Evolutionary conservation across 2,797 vertebrate species (phyloP).

Genomic region (Agapornis canus): DNA sequence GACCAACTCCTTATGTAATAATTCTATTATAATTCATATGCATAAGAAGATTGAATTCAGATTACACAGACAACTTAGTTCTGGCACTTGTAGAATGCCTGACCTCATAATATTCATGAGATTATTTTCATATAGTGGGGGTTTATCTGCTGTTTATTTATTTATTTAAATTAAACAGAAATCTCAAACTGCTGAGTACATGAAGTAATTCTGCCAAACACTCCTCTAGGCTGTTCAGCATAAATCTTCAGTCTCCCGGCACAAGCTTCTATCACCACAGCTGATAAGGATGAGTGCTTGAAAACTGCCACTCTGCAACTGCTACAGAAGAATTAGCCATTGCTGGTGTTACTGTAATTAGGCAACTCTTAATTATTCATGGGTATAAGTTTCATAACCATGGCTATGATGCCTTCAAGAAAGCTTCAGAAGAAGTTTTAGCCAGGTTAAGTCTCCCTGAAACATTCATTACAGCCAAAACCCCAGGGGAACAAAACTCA

Average conservation of each 20-base stretch:
- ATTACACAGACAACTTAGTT: background rate
- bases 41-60: background rate
- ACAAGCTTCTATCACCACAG: background rate
- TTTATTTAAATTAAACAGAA: background rate
- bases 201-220: background rate
- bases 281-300: background rate
- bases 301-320: background rate
- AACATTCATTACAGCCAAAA: background rate
- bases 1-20: fast-evolving
- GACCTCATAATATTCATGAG: background rate
- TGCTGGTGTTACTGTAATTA: background rate
- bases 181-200: background rate
- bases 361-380: background rate
- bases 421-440: background rate
- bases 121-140: background rate
- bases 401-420: background rate
- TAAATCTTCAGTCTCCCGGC: background rate
- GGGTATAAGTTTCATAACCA: background rate
- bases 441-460: background rate
- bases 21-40: background rate
- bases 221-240: background rate
- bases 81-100: background rate
- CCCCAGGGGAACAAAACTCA: background rate
- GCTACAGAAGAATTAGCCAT: background rate
- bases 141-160: background rate